Evolutionary conservation across 2,113 vertebrate species (phyloP).

Genomic region (Phodopus roborovskii): DNA sequence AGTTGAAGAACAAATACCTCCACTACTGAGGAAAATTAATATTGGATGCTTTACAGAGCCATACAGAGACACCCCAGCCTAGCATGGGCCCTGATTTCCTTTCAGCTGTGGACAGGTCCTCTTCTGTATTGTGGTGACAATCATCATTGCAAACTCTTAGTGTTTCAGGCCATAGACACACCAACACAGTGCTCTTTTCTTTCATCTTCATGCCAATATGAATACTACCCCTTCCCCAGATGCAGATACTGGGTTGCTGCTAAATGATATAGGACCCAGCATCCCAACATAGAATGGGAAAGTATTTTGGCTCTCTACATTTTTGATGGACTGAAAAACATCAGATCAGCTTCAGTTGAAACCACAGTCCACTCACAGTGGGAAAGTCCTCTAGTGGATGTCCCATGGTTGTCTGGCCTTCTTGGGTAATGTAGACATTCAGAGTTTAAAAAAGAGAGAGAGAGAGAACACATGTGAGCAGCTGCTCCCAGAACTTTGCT

Average conservation of each 20-base stretch:
- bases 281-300: accelerated
- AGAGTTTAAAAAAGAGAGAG: neutral
- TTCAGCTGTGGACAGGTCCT: neutral
- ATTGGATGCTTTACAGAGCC: no score
- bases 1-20: neutral
- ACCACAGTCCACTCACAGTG: neutral
- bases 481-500: neutral
- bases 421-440: neutral
- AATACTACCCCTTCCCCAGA: neutral
- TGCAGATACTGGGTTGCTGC: no score
- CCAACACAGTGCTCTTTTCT: neutral
- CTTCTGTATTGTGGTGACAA: accelerated
- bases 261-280: no score
- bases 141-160: no score
- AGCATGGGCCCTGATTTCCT: neutral
- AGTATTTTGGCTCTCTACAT: neutral
- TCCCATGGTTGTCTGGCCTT: accelerated
- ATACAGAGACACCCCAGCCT: neutral
- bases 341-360: neutral
- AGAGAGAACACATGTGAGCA: neutral
- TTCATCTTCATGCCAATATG: neutral
- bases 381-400: neutral
- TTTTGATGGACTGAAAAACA: neutral
- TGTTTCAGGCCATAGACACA: neutral
- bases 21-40: neutral